Percentiles rank a stretch among this genome's conserved stretches.
phyloP scores from a whole-genome alignment of 2,888 invertebrate genomes.

The Gisinianus flammeolus region DNA sequence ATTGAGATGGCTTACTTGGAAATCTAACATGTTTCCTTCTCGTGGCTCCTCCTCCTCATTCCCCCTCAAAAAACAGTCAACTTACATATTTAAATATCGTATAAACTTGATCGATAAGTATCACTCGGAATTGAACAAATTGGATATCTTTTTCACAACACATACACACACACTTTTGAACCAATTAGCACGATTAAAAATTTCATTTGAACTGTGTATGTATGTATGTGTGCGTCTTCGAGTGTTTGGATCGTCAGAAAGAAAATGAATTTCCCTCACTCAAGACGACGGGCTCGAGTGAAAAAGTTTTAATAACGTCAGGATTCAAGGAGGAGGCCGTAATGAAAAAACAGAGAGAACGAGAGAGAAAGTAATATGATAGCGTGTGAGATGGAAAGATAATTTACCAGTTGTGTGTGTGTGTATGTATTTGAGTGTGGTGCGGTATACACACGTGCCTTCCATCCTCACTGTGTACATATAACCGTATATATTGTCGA shows the following conservation, averaged over 20 bases:
- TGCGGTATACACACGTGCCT: too few relatives aligned
- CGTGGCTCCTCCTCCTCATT: background rate
- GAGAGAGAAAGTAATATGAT: conserved; percentile 20
- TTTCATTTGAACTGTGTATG: background rate
- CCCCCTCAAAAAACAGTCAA: background rate
- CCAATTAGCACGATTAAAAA: background rate
- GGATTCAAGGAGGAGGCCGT: background rate
- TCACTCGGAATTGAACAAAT: background rate
- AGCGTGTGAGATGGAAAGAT: background rate
- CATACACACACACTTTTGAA: background rate
- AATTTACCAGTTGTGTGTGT: background rate
- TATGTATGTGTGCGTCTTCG: background rate
- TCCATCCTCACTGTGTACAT: too few relatives aligned
- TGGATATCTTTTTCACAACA: conserved; percentile 14
- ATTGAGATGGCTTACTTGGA: too few relatives aligned
- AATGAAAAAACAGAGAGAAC: conserved; percentile 1
- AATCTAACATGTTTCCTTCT: background rate
- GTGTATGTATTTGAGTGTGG: too few relatives aligned
- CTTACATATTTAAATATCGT: background rate
- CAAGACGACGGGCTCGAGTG: background rate
- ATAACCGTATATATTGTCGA: too few relatives aligned
- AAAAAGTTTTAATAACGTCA: background rate
- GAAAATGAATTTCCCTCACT: background rate
- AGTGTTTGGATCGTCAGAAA: background rate
- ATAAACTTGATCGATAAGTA: background rate